These are phyloP conservation scores for Oryctes rhinoceros DNA, from an alignment of 1,140 invertebrate species.

Conservation along the genomic window DNA sequence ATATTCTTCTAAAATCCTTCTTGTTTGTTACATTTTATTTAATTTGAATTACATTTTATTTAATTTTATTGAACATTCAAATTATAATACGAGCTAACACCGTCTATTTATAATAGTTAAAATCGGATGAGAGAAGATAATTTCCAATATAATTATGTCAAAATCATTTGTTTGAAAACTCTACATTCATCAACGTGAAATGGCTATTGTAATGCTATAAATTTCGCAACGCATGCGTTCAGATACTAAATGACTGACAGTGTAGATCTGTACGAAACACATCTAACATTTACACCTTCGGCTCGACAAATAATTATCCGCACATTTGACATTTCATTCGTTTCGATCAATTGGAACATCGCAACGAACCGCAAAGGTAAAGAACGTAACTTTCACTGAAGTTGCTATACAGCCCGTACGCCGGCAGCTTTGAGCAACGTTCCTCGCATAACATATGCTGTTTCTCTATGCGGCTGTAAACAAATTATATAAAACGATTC, in stretches of 20 bases:
- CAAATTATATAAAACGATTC: slow-evolving; percentile 35
- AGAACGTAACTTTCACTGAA: slow-evolving; percentile 33
- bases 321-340: slow-evolving; percentile 20
- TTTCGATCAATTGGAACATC: slow-evolving; percentile 12
- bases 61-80: no score
- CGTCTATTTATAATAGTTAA: no score
- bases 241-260: neutral
- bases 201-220: no score
- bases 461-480: slow-evolving; percentile 2
- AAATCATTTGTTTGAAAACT: no score
- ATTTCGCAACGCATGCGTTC: neutral
- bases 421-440: slow-evolving; percentile 13
- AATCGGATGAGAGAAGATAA: no score
- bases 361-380: slow-evolving; percentile 9
- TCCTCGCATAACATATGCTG: slow-evolving; percentile 25
- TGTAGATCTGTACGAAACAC: neutral
- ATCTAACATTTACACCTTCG: slow-evolving; percentile 18
- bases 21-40: no score
- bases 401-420: neutral
- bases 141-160: no score
- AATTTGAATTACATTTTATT: no score
- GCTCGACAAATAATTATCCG: neutral
- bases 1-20: no score
- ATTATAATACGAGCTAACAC: no score
- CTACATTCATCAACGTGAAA: no score